phyloP scores from a whole-genome alignment of 2,797 vertebrate species.

The Vipera ursinii region DNA sequence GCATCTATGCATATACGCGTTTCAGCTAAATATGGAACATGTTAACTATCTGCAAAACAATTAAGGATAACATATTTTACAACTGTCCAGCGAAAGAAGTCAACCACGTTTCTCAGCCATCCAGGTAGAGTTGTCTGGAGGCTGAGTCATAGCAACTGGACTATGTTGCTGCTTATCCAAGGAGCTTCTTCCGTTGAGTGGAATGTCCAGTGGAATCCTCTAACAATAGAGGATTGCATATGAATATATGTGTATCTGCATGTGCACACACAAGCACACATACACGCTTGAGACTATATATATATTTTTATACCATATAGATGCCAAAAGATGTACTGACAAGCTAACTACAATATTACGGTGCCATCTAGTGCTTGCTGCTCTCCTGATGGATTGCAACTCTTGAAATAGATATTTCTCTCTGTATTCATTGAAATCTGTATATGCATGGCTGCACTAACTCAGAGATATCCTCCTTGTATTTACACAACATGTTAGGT shows the following conservation, averaged over 20 bases:
- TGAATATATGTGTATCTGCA: background rate
- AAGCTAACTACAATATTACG: conserved; percentile 66
- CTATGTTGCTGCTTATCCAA: background rate
- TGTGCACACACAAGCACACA: background rate
- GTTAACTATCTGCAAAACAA: background rate
- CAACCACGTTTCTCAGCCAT: background rate
- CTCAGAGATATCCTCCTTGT: background rate
- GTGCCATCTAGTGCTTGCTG: conserved; percentile 74
- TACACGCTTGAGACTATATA: background rate
- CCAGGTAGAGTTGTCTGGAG: background rate
- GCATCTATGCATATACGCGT: background rate
- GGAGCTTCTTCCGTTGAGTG: background rate
- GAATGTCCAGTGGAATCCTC: background rate
- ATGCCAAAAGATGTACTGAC: background rate
- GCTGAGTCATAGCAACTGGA: background rate
- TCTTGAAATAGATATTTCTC: rapidly evolving
- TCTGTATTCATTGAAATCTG: background rate
- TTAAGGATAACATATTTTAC: background rate
- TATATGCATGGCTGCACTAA: background rate
- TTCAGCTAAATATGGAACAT: background rate
- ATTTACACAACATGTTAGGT: background rate
- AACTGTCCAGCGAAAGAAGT: background rate
- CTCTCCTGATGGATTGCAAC: conserved; percentile 18
- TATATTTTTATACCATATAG: conserved; percentile 1
- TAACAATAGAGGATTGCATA: background rate